phyloP scores from a whole-genome alignment of 2,113 vertebrate genomes.

The Lophochroa leadbeateri region DNA sequence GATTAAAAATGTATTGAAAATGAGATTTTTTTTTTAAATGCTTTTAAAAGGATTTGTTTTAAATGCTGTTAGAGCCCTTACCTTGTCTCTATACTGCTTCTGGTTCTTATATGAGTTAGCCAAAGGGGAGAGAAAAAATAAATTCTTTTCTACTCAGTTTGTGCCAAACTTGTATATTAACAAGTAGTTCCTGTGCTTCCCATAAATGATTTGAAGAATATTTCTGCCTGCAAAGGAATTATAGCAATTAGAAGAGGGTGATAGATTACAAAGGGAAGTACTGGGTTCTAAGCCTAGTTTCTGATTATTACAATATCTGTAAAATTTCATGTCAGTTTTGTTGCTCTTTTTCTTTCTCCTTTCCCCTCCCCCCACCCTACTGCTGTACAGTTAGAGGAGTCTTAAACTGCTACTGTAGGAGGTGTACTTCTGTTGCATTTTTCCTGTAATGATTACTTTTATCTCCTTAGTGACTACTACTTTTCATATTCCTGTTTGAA shows the following conservation, averaged over 20 bases:
- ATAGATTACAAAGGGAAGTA: not conserved
- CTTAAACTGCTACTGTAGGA: not conserved
- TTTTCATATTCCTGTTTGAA: constrained; percentile 15
- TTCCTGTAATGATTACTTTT: not conserved
- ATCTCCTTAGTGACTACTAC: not conserved
- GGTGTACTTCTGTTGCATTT: not conserved
- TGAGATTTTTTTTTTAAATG: not conserved
- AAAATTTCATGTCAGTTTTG: not conserved
- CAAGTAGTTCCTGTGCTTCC: not conserved
- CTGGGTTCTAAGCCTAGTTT: not conserved
- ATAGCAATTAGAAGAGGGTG: not conserved
- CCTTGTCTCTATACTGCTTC: not conserved
- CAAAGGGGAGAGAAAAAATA: not conserved
- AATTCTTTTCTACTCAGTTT: not conserved
- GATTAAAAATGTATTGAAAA: constrained; percentile 30
- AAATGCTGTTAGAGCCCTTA: constrained; percentile 5
- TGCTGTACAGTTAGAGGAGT: not conserved
- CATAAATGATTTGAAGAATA: not conserved
- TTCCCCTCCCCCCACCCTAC: too few species aligned
- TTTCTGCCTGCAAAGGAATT: not conserved
- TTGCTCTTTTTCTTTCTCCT: not conserved
- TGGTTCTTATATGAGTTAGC: not conserved
- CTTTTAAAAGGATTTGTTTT: not conserved
- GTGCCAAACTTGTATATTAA: constrained; percentile 7
- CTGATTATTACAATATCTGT: not conserved